Percentiles rank a stretch among this genome's conserved stretches.
Conservation (phyloP, 2,797 vertebrate genomes). For the Fistularia commersonii region DNA sequence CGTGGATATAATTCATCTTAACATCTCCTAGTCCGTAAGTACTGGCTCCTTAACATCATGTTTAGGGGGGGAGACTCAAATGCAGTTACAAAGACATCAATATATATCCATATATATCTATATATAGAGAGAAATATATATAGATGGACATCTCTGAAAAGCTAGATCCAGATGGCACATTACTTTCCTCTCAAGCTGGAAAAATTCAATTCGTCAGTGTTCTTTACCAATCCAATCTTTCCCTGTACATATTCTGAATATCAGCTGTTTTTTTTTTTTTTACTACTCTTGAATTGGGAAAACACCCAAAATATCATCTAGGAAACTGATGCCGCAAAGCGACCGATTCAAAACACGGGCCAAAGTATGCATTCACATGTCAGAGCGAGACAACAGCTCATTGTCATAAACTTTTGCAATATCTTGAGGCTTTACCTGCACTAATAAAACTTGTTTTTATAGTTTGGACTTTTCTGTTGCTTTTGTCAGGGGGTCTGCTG, state of each 20-base stretch:
- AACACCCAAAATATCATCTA: constrained; percentile 55
- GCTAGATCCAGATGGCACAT: constrained; percentile 15
- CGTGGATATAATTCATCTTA: constrained; percentile 23
- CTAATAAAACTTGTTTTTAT: too few relatives aligned
- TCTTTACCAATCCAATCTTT: constrained; percentile 68
- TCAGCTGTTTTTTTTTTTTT: constrained; percentile 9
- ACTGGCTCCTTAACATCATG: constrained; percentile 25
- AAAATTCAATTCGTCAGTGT: constrained; percentile 45
- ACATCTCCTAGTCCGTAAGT: constrained; percentile 17
- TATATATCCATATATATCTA: too few relatives aligned
- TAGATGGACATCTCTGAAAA: constrained; percentile 24
- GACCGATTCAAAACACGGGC: too few relatives aligned
- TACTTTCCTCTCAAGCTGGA: constrained; percentile 47
- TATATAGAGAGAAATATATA: constrained; percentile 9
- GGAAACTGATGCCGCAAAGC: constrained; percentile 16
- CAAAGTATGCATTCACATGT: too few relatives aligned
- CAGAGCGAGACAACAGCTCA: too few relatives aligned
- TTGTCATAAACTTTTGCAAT: too few relatives aligned
- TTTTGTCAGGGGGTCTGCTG: constrained; percentile 28
- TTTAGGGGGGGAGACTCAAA: constrained; percentile 12
- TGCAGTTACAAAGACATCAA: constrained; percentile 12
- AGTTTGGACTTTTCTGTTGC: constrained; percentile 18
- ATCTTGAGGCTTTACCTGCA: too few relatives aligned
- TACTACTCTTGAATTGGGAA: constrained; percentile 33
- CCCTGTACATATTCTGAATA: constrained; percentile 54